phyloP scores from a whole-genome alignment of 2,113 vertebrate species.

The Capra hircus region DNA sequence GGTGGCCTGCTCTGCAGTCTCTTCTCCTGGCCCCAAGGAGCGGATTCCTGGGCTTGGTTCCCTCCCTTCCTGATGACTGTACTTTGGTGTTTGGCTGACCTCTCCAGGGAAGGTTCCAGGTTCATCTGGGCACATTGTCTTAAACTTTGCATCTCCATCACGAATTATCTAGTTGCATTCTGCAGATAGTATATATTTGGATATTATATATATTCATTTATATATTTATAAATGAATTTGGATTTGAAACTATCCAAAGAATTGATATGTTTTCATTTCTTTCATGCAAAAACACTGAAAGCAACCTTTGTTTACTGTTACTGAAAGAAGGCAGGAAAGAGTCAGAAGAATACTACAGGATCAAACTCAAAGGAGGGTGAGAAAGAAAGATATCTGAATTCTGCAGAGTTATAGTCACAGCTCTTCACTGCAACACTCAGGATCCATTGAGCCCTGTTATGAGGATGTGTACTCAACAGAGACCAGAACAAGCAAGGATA shows the following conservation, averaged over 20 bases:
- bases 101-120: background rate
- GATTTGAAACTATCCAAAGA: background rate
- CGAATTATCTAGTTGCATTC: background rate
- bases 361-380: background rate
- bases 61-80: background rate
- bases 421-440: rapidly evolving
- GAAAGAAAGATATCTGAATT: background rate
- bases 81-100: background rate
- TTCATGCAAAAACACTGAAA: background rate
- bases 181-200: background rate
- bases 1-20: background rate
- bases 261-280: background rate
- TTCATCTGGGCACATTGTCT: background rate
- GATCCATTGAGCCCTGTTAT: background rate
- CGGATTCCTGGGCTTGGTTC: background rate
- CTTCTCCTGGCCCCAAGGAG: background rate
- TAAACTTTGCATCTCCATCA: background rate
- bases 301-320: background rate
- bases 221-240: background rate
- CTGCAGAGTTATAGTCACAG: background rate
- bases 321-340: background rate
- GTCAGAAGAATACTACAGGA: background rate
- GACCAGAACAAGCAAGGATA: background rate
- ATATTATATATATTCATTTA: background rate
- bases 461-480: background rate